Evolutionary conservation across 2,797 vertebrate species (phyloP).

Genomic region (Chromis chromis): DNA sequence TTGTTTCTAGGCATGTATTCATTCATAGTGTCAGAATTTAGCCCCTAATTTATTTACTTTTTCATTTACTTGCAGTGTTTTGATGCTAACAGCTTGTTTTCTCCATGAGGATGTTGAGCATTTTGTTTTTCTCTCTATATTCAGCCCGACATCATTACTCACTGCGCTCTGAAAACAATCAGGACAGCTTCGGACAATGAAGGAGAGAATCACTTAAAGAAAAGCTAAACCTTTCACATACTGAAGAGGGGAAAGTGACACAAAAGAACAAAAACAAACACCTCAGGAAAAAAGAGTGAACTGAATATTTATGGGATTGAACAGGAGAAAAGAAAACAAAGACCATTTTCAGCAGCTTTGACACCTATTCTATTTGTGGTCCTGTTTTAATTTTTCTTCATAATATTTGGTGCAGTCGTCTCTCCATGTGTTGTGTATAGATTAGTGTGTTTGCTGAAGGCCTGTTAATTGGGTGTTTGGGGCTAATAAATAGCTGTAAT

Average conservation of each 20-base stretch:
- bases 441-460: slow-evolving; percentile 79
- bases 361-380: slow-evolving; percentile 65
- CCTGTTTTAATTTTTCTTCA: slow-evolving; percentile 63
- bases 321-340: slow-evolving; percentile 52
- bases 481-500: slow-evolving; percentile 81
- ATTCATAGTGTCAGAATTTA: neutral
- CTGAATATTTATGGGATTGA: slow-evolving; percentile 58
- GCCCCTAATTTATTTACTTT: neutral
- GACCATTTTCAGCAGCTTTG: slow-evolving; percentile 54
- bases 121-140: slow-evolving; percentile 17
- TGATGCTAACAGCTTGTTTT: slow-evolving; percentile 20
- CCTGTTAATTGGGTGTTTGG: slow-evolving; percentile 79
- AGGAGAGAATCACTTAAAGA: slow-evolving; percentile 45
- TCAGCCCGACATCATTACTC: slow-evolving; percentile 58
- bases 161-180: slow-evolving; percentile 40
- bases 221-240: slow-evolving; percentile 33
- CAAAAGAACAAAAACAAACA: slow-evolving; percentile 65
- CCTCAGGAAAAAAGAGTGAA: slow-evolving; percentile 33
- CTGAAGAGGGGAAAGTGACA: slow-evolving; percentile 45
- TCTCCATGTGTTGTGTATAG: slow-evolving; percentile 75
- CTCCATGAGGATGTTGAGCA: neutral
- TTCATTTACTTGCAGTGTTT: neutral
- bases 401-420: slow-evolving; percentile 64
- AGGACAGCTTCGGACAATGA: slow-evolving; percentile 50
- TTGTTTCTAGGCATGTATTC: neutral